These are phyloP conservation scores for Myrmecophaga tridactyla DNA, from an alignment of 2,113 vertebrate genomes.

Conservation along the genomic window DNA sequence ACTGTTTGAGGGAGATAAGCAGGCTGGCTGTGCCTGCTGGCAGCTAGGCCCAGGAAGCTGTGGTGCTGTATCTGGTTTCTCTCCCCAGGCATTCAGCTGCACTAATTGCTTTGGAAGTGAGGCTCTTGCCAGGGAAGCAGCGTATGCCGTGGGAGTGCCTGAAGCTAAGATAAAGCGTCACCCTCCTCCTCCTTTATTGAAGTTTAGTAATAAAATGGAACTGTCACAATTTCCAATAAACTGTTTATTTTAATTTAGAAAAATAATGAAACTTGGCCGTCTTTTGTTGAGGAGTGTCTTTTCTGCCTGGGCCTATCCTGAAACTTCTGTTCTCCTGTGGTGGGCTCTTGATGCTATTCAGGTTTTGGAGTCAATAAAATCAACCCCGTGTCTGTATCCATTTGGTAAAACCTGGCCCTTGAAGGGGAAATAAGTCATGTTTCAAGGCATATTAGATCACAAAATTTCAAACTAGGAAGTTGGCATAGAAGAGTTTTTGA, in stretches of 20 bases:
- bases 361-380: not conserved
- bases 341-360: not conserved
- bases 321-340: not conserved
- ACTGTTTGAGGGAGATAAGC: constrained; percentile 70
- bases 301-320: not conserved
- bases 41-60: not conserved
- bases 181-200: constrained; percentile 29
- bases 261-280: constrained; percentile 10
- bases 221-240: constrained; percentile 53
- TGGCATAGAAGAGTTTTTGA: not conserved
- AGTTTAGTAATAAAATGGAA: constrained; percentile 61
- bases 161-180: constrained; percentile 60
- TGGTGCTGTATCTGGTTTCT: accelerated
- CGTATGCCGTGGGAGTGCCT: constrained; percentile 60
- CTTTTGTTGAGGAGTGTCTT: not conserved
- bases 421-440: not conserved
- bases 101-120: constrained; percentile 78
- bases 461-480: not conserved
- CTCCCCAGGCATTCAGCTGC: constrained; percentile 76
- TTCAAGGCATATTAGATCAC: not conserved
- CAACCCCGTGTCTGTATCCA: not conserved
- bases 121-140: constrained; percentile 47
- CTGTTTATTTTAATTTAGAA: constrained; percentile 67
- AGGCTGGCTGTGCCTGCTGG: constrained; percentile 58
- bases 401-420: not conserved